Conservation (phyloP, 2,113 vertebrate species). For the Engystomops pustulosus region DNA sequence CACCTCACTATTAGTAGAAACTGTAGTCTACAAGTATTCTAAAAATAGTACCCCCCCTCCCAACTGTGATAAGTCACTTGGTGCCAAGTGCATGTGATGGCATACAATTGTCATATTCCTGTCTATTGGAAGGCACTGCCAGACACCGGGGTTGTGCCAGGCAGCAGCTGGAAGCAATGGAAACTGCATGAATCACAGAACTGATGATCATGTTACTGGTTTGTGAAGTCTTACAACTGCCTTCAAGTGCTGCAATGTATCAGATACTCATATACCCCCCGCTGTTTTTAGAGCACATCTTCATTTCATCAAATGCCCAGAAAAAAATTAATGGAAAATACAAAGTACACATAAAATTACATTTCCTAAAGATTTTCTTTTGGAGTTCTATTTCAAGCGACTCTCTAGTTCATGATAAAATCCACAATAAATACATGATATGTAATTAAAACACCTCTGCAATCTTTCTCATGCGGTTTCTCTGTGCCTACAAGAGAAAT, state of each 20-base stretch:
- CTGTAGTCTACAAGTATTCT: conserved; percentile 9
- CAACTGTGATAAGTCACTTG: conserved; percentile 38
- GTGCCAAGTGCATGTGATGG: conserved; percentile 61
- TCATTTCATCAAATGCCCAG: neutral
- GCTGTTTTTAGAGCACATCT: neutral
- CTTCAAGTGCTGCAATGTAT: neutral
- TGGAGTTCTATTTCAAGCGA: too few species aligned
- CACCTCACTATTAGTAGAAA: neutral
- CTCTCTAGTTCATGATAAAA: too few species aligned
- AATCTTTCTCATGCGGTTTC: too few species aligned
- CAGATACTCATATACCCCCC: neutral
- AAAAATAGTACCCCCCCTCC: conserved; percentile 34
- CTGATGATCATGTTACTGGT: neutral
- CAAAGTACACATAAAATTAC: neutral
- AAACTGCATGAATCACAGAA: neutral
- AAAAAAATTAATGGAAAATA: neutral
- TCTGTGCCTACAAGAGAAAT: too few species aligned
- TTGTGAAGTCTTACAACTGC: neutral
- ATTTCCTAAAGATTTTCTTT: too few species aligned
- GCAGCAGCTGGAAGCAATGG: neutral
- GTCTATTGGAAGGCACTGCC: conserved; percentile 39
- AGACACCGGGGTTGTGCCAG: conserved; percentile 26
- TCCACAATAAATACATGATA: too few species aligned
- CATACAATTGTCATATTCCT: conserved; percentile 63
- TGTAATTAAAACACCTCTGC: too few species aligned